Base-by-base conservation (phyloP, 2,113 vertebrate species). In the Meleagris gallopavo region DNA sequence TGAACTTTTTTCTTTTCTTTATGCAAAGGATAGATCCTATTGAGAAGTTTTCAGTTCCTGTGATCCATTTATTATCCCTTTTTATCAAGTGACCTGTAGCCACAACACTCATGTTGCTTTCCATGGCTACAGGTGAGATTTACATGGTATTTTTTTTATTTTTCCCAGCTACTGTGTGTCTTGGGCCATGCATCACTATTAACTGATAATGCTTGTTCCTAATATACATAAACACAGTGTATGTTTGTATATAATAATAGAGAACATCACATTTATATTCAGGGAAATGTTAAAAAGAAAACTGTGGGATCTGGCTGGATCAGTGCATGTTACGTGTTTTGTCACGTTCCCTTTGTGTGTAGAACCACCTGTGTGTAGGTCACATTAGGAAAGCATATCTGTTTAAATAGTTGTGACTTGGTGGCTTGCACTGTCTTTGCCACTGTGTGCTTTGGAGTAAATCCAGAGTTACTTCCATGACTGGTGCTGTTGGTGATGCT, bases 291-390 rank as follows among this genome's bases (percentile, higher is more conserved):
- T 71, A 45, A 62, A 36, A 62, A 62, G 60, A 62, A 62, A 74
- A n/a, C 17, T 11, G 21, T 1, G 6, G 13, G 64, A 17, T 25
- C 34, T 32, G 15, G 38, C 38, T 50, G 58, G 19, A 19, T 32
- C 0, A 0, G 34, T 18, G 13, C 10, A 20, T 20, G 27, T 61
- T 58, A 13, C 50, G 19, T 9, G 18, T 10, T 79, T 93, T 83
- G 48, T 61, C 15, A 19, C 27, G 0, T 0, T 79, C 43, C 13
- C 46, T 80, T 62, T 48, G 11, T 13, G 7, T 34, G 21, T 67
- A 21, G 11, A 27, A 9, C 18, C 20, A 24, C 43, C 66, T 9
- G 16, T 18, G 16, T 41, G 43, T 21, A 60, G 43, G 25, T 57
- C 20, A 6, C 58, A 83, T 83, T 2, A 40, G 45, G 64, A 80